phyloP scores from a whole-genome alignment of 2,113 vertebrate genomes.

The Myotis yumanensis region DNA sequence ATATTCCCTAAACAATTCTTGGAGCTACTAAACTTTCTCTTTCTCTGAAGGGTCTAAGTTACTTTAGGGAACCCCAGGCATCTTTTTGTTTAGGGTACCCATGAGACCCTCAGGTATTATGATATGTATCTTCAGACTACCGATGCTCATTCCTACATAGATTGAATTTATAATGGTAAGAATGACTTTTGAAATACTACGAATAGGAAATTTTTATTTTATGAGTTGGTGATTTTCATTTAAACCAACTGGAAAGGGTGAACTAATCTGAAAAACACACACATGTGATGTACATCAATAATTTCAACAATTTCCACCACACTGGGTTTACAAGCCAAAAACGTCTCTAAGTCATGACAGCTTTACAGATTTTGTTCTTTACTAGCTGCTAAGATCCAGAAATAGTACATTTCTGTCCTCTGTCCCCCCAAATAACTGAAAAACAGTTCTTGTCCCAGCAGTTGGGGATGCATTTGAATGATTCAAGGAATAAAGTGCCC shows the following conservation, averaged over 20 bases:
- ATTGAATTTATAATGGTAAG: background rate
- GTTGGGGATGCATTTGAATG: slow-evolving; percentile 12
- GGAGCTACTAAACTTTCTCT: background rate
- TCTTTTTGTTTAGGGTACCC: background rate
- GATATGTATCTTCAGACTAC: background rate
- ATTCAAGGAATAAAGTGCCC: background rate
- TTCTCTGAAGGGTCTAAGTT: background rate
- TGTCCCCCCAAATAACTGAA: slow-evolving; percentile 27
- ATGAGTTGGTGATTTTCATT: slow-evolving; percentile 20
- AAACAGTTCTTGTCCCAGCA: background rate
- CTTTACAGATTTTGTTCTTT: slow-evolving; percentile 56
- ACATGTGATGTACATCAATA: background rate
- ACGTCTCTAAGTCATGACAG: background rate
- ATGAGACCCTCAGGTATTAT: background rate
- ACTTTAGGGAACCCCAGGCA: background rate
- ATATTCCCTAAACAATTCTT: background rate
- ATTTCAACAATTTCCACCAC: slow-evolving; percentile 9
- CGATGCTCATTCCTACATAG: background rate
- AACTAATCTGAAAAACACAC: slow-evolving; percentile 40
- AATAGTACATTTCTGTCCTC: slow-evolving; percentile 45
- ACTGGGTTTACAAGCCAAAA: slow-evolving; percentile 41
- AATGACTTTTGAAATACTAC: background rate
- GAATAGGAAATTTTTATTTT: slow-evolving; percentile 14
- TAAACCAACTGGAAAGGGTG: slow-evolving; percentile 1
- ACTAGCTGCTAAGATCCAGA: slow-evolving; percentile 51